phyloP scores from a whole-genome alignment of 2,888 invertebrate species.

The Entomobrya multifasciata region DNA sequence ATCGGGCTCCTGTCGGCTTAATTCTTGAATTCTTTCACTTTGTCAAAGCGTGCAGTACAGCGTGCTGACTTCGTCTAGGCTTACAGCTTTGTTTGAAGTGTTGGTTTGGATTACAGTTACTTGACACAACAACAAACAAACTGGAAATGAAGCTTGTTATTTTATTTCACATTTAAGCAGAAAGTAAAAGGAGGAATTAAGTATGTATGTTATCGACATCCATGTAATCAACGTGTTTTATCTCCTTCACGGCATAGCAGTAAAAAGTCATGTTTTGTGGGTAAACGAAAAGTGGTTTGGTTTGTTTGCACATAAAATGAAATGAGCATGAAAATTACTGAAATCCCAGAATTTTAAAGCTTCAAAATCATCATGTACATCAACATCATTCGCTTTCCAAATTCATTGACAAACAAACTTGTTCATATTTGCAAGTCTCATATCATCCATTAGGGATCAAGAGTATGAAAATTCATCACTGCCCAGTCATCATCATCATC shows the following conservation, averaged over 20 bases:
- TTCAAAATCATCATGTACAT: too few relatives aligned
- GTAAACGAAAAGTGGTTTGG: neutral
- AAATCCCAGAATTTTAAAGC: too few relatives aligned
- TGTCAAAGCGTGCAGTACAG: neutral
- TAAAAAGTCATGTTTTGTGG: neutral
- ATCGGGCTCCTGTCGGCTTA: too few relatives aligned
- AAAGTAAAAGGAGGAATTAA: neutral
- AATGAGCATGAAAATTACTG: too few relatives aligned
- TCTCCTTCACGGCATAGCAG: neutral
- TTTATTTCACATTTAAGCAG: neutral
- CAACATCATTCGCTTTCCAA: too few relatives aligned
- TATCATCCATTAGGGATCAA: too few relatives aligned
- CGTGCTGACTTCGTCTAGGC: neutral
- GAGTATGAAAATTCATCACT: too few relatives aligned
- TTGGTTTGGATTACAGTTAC: conserved; percentile 6
- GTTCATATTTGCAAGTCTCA: too few relatives aligned
- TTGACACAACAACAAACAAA: conserved; percentile 27
- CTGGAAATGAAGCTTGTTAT: conserved; percentile 8
- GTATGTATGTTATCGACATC: neutral
- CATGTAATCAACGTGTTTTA: conserved; percentile 29
- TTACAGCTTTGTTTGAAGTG: conserved; percentile 15
- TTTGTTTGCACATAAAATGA: too few relatives aligned
- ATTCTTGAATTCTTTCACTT: neutral
- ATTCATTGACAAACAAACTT: too few relatives aligned
- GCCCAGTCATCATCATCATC: too few relatives aligned